A percentile compares a stretch with the other conserved stretches of the same genome.
phyloP scores from a whole-genome alignment of 2,888 invertebrate genomes.

The Apodemia zela region DNA sequence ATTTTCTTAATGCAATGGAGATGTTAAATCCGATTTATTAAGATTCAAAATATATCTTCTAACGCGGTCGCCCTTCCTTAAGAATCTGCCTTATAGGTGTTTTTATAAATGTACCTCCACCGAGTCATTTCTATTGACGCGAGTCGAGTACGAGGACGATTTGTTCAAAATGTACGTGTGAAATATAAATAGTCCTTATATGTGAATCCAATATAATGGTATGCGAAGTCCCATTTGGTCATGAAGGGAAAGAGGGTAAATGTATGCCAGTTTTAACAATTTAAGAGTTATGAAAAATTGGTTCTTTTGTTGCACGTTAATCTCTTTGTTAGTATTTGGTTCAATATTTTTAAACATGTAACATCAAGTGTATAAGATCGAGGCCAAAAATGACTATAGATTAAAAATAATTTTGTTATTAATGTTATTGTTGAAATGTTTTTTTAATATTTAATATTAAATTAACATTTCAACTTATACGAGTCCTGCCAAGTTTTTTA shows the following conservation, averaged over 20 bases:
- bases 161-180: conserved; percentile 52
- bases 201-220: neutral
- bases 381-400: too few relatives aligned
- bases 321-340: too few relatives aligned
- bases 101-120: conserved; percentile 66
- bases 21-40: neutral
- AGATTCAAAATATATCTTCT: conserved; percentile 27
- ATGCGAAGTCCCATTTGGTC: conserved; percentile 10
- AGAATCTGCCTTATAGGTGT: conserved; percentile 77
- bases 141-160: conserved; percentile 33
- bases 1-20: neutral
- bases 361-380: too few relatives aligned
- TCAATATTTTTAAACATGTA: too few relatives aligned
- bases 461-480: too few relatives aligned
- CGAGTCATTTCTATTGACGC: conserved; percentile 42
- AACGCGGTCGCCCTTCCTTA: conserved; percentile 58
- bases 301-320: too few relatives aligned
- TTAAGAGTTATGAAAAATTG: neutral
- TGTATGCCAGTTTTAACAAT: neutral
- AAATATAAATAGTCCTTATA: conserved; percentile 43
- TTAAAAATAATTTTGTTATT: too few relatives aligned
- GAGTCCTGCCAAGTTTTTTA: too few relatives aligned
- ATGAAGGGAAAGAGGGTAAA: neutral
- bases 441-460: too few relatives aligned
- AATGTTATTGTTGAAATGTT: too few relatives aligned